A percentile compares a stretch with the other conserved stretches of the same genome.
Evolutionary conservation across 2,113 vertebrate genomes (phyloP).

Genomic region (Brienomyrus brachyistius): DNA sequence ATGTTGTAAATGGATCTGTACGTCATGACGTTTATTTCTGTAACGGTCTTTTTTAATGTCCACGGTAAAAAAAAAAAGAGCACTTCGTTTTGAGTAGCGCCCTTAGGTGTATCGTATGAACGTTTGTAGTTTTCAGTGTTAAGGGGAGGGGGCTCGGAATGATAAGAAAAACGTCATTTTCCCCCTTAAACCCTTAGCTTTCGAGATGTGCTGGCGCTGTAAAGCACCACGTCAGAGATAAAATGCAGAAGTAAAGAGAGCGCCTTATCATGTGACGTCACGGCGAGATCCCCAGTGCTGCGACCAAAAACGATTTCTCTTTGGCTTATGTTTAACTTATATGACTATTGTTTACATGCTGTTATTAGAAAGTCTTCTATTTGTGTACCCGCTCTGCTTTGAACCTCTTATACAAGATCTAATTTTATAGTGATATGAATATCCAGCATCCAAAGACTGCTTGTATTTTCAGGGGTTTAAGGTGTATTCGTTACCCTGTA

Average conservation of each 20-base stretch:
- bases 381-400: conserved; percentile 73
- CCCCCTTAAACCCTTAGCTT: neutral
- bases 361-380: conserved; percentile 65
- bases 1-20: conserved; percentile 54
- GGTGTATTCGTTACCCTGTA: conserved; percentile 91
- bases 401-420: conserved; percentile 73
- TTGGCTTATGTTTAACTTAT: conserved; percentile 47
- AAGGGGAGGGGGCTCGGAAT: conserved; percentile 58
- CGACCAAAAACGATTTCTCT: conserved; percentile 75
- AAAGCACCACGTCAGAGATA: neutral
- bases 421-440: conserved; percentile 75
- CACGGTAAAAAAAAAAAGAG: conserved; percentile 65
- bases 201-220: conserved; percentile 3
- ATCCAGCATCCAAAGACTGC: conserved; percentile 96
- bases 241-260: neutral
- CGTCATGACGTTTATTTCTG: conserved; percentile 29
- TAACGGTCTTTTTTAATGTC: conserved; percentile 49
- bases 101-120: conserved; percentile 52
- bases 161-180: neutral
- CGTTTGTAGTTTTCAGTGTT: conserved; percentile 56
- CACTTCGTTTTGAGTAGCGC: conserved; percentile 73
- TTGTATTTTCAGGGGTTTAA: conserved; percentile 91
- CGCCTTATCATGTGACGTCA: conserved; percentile 2
- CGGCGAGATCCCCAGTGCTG: conserved; percentile 34
- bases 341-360: conserved; percentile 40